Conservation (phyloP, 2,888 invertebrate species). For the Catocala sponsa region DNA sequence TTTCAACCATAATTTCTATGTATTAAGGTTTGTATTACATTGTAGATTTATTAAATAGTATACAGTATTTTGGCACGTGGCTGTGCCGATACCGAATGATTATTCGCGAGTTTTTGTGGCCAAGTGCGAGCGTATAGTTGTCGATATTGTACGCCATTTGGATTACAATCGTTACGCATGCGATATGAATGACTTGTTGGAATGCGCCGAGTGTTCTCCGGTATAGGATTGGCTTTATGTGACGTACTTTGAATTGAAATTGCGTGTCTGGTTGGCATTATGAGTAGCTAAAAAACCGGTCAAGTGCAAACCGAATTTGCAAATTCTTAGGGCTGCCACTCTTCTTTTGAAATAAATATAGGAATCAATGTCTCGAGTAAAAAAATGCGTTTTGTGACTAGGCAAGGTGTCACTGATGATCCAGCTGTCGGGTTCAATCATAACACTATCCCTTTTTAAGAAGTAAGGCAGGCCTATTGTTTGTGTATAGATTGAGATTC, state of each 20-base stretch:
- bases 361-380: too few relatives aligned
- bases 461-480: too few relatives aligned
- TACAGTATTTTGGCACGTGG: constrained; percentile 54
- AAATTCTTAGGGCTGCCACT: too few relatives aligned
- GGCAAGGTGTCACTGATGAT: too few relatives aligned
- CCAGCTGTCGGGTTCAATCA: too few relatives aligned
- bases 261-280: constrained; percentile 11
- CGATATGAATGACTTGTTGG: constrained; percentile 65
- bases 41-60: constrained; percentile 5
- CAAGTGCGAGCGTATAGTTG: constrained; percentile 50
- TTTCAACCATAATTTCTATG: constrained; percentile 14
- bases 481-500: too few relatives aligned
- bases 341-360: too few relatives aligned
- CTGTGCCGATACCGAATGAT: constrained; percentile 44
- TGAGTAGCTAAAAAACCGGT: constrained; percentile 5
- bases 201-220: constrained; percentile 45
- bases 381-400: too few relatives aligned
- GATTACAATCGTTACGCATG: constrained; percentile 64
- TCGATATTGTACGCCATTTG: constrained; percentile 56
- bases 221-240: constrained; percentile 35
- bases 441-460: too few relatives aligned
- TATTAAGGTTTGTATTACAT: constrained; percentile 8
- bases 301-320: background rate
- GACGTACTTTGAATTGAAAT: constrained; percentile 36
- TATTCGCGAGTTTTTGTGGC: constrained; percentile 56